These are phyloP conservation scores for Elysia crispata DNA, from an alignment of 2,888 invertebrate species.

Conservation along the genomic window DNA sequence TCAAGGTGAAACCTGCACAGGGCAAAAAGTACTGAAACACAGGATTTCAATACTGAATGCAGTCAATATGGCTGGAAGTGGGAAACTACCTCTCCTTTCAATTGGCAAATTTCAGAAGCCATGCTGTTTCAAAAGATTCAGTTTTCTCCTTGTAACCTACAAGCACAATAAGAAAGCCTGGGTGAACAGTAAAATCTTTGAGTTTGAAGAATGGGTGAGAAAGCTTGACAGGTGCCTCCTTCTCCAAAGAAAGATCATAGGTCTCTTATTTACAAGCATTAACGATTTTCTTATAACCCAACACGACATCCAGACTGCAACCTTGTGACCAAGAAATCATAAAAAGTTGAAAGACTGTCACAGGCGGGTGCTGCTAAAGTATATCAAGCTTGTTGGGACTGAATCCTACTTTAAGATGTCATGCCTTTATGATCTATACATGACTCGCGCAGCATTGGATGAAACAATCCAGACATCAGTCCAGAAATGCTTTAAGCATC, in stretches of 20 bases:
- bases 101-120: too few species aligned
- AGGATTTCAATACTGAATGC: too few species aligned
- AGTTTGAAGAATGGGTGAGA: too few species aligned
- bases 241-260: constrained; percentile 38
- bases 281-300: constrained; percentile 56
- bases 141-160: constrained; percentile 47
- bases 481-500: constrained; percentile 1
- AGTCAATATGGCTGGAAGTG: too few species aligned
- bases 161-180: constrained; percentile 55
- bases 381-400: not conserved
- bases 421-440: constrained; percentile 6
- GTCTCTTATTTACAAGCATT: constrained; percentile 49
- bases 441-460: not conserved
- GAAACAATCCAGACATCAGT: not conserved
- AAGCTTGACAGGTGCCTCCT: constrained; percentile 36
- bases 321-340: constrained; percentile 62
- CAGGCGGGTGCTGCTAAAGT: not conserved
- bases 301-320: constrained; percentile 56
- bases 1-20: too few species aligned
- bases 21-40: too few species aligned
- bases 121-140: too few species aligned
- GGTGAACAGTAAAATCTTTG: constrained; percentile 55
- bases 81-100: too few species aligned
- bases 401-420: constrained; percentile 33
- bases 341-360: constrained; percentile 44